These are phyloP conservation scores for Champsocephalus gunnari DNA, from an alignment of 2,797 vertebrate genomes.

Conservation along the genomic window DNA sequence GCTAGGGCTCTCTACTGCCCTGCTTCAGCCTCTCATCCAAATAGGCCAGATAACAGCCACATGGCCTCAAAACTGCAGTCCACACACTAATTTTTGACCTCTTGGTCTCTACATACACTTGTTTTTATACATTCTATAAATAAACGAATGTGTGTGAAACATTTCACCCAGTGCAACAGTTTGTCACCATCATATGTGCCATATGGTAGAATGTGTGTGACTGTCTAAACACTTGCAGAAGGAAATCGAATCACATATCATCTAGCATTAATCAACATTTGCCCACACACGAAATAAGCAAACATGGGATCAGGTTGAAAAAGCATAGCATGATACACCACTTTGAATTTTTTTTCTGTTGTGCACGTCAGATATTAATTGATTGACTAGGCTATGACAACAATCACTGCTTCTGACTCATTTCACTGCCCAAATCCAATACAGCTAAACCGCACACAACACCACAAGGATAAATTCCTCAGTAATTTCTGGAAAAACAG, in stretches of 20 bases:
- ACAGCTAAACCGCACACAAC: conserved; percentile 29
- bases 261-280: conserved; percentile 20
- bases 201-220: neutral
- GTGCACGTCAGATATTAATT: conserved; percentile 37
- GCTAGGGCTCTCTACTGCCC: no score
- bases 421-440: conserved; percentile 13
- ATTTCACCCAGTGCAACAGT: neutral
- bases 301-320: conserved; percentile 5
- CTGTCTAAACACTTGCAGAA: conserved; percentile 29
- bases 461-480: conserved; percentile 42
- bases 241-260: neutral
- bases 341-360: neutral
- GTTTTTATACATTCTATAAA: no score
- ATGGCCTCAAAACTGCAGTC: no score
- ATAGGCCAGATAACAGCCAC: no score
- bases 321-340: neutral
- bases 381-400: conserved; percentile 29
- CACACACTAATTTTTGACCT: no score
- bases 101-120: no score
- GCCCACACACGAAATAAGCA: neutral
- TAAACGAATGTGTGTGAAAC: neutral
- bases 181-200: neutral
- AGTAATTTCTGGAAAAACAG: conserved; percentile 55
- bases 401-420: conserved; percentile 50
- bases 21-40: no score